A percentile compares a stretch with the other conserved stretches of the same genome.
These are phyloP conservation scores for Morpho deidamia DNA, from an alignment of 2,888 invertebrate species.

Conservation along the genomic window DNA sequence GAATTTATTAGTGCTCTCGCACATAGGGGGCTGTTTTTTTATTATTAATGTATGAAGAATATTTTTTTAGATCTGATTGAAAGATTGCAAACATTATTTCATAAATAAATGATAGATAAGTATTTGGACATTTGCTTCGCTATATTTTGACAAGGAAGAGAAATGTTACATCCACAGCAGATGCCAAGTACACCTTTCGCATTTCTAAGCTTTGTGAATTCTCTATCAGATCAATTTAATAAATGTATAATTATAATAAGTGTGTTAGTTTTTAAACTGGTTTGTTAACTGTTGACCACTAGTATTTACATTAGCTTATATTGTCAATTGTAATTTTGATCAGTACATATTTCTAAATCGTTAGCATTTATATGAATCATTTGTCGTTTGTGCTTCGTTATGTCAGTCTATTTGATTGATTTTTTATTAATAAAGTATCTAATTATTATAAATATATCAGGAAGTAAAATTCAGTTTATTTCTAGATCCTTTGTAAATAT, in stretches of 20 bases:
- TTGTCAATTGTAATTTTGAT: background rate
- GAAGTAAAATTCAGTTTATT: background rate
- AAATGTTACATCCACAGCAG: slow-evolving; percentile 4
- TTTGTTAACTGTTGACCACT: slow-evolving; percentile 53
- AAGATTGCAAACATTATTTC: slow-evolving; percentile 49
- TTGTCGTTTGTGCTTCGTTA: slow-evolving; percentile 9
- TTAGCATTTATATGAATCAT: slow-evolving; percentile 19
- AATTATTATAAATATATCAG: slow-evolving; percentile 1
- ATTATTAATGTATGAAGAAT: slow-evolving; percentile 36
- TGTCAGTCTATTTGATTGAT: background rate
- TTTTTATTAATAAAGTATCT: background rate
- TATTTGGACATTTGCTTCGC: slow-evolving; percentile 9
- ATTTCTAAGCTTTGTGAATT: slow-evolving; percentile 52
- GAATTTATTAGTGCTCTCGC: slow-evolving; percentile 23
- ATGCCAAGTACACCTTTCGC: slow-evolving; percentile 22
- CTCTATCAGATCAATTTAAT: slow-evolving; percentile 66
- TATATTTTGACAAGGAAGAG: slow-evolving; percentile 12
- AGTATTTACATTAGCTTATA: slow-evolving; percentile 13
- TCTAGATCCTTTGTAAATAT: slow-evolving; percentile 22
- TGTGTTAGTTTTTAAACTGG: slow-evolving; percentile 46
- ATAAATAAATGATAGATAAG: slow-evolving; percentile 1
- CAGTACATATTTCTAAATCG: background rate
- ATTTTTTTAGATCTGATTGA: slow-evolving; percentile 64
- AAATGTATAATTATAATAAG: slow-evolving; percentile 42
- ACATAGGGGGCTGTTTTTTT: slow-evolving; percentile 33